Conservation (phyloP, 2,797 vertebrate species). For the Oreortyx pictus region DNA sequence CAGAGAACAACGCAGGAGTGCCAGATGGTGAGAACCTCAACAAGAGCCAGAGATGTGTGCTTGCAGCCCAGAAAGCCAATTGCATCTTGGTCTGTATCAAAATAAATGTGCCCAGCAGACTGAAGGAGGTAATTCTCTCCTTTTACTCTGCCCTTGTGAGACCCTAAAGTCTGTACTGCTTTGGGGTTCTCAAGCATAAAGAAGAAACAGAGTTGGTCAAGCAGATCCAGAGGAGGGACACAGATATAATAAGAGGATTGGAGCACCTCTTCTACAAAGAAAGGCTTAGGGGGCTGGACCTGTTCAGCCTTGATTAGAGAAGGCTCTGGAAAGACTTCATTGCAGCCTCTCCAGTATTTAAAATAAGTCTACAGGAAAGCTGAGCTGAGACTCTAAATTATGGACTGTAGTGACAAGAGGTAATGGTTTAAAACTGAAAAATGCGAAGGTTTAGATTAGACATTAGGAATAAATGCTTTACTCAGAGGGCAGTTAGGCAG, state of each 20-base stretch:
- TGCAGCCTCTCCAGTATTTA: background rate
- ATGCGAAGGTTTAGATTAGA: background rate
- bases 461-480: background rate
- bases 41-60: background rate
- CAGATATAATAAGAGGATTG: background rate
- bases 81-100: background rate
- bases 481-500: background rate
- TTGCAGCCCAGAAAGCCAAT: background rate
- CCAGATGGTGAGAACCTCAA: background rate
- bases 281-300: background rate
- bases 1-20: too few relatives aligned
- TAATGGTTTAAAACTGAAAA: background rate
- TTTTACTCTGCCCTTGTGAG: background rate
- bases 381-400: background rate
- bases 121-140: too few relatives aligned
- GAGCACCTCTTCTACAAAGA: background rate
- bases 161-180: background rate
- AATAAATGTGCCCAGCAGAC: background rate
- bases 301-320: background rate
- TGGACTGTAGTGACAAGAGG: background rate
- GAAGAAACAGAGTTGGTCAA: background rate
- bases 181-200: background rate
- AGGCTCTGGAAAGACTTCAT: background rate
- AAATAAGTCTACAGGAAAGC: background rate
- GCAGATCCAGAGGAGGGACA: background rate